phyloP scores from a whole-genome alignment of 2,888 invertebrate species.

The Ypsolopha sequella region DNA sequence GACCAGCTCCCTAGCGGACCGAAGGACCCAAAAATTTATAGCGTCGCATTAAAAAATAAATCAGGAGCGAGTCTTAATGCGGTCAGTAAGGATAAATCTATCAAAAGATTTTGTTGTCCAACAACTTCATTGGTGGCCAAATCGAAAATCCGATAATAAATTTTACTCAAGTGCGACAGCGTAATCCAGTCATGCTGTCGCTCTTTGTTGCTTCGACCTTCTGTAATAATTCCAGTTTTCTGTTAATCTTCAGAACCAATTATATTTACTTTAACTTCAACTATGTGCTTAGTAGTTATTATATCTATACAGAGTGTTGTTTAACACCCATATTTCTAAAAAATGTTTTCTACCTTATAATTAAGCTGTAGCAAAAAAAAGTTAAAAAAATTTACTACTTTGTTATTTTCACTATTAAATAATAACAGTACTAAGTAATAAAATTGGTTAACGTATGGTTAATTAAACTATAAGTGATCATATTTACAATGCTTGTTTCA shows the following conservation, averaged over 20 bases:
- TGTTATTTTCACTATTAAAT: no score
- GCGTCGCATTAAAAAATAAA: constrained; percentile 59
- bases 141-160: constrained; percentile 71
- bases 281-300: no score
- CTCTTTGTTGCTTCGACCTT: constrained; percentile 63
- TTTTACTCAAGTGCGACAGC: constrained; percentile 69
- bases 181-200: constrained; percentile 66
- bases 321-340: no score
- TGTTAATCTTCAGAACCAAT: constrained; percentile 26
- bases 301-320: no score
- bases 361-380: no score
- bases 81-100: constrained; percentile 69
- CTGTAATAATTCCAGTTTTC: constrained; percentile 62
- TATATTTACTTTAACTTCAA: no score
- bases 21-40: constrained; percentile 53
- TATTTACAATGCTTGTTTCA: no score
- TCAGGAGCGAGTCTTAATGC: constrained; percentile 59
- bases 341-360: no score
- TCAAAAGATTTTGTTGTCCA: constrained; percentile 71
- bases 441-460: no score
- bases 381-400: no score
- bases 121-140: constrained; percentile 71
- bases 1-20: constrained; percentile 6
- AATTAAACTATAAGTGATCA: no score
- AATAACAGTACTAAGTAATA: no score